Evolutionary conservation across 2,888 invertebrate species (phyloP), one percentile per base, ranked within the genome.

Genomic region (Conchocele bisecta): DNA sequence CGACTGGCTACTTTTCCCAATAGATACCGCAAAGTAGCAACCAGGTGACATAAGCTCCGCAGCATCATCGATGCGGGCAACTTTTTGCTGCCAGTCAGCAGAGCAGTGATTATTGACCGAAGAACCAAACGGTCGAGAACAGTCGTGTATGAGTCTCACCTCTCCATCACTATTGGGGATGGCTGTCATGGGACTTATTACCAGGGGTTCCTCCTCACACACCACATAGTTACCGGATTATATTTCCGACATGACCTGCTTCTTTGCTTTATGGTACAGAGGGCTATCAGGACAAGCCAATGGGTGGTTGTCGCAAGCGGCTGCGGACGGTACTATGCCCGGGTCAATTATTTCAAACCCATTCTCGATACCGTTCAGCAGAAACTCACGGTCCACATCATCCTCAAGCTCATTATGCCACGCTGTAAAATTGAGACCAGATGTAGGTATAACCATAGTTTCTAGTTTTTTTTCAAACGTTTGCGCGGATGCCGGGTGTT

Each of bases 261-360:
- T n/a, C n/a, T n/a, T n/a, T n/a, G n/a, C n/a, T n/a, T n/a, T n/a
- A n/a, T n/a, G n/a, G n/a, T n/a, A n/a, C n/a, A n/a, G n/a, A n/a
- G n/a, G n/a, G n/a, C n/a, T n/a, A n/a, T n/a, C n/a, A n/a, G n/a
- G n/a, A n/a, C n/a, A n/a, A n/a, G n/a, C n/a, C n/a, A n/a, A n/a
- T n/a, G n/a, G n/a, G n/a, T n/a, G n/a, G n/a, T n/a, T n/a, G n/a
- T n/a, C n/a, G n/a, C n/a, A n/a, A n/a, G n/a, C n/a, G n/a, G n/a
- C n/a, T n/a, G n/a, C n/a, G n/a, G n/a, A n/a, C n/a, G n/a, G n/a
- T n/a, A n/a, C n/a, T n/a, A n/a, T n/a, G n/a, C n/a, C n/a, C n/a
- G 50, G n/a, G 31, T 61, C 61, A 24, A 61, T 61, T 11, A 61
- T 61, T 42, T 61, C 39, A 61, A 61, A 61, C 1, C 61, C 61